phyloP scores from a whole-genome alignment of 1,140 invertebrate species.

The Sycophaga agraensis region DNA sequence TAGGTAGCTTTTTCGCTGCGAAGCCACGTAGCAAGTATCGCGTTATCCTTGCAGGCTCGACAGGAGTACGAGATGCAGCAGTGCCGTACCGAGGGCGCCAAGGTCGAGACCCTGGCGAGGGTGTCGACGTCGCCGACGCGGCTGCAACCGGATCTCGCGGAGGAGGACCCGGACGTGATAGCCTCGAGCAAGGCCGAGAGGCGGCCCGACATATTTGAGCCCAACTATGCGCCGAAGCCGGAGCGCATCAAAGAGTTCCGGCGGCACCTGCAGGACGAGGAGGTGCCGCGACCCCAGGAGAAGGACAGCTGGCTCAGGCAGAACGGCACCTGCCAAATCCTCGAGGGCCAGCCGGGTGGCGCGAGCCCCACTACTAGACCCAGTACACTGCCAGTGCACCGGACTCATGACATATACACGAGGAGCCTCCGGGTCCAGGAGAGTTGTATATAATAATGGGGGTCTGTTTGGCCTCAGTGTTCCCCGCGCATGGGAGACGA shows the following conservation, averaged over 20 bases:
- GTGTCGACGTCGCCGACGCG: background rate
- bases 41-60: background rate
- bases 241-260: slow-evolving; percentile 38
- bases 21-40: background rate
- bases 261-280: slow-evolving; percentile 3
- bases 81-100: too few species aligned
- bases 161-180: slow-evolving; percentile 47
- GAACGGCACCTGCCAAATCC: slow-evolving; percentile 9
- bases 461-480: too few species aligned
- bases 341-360: slow-evolving; percentile 12
- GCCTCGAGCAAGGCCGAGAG: slow-evolving; percentile 38
- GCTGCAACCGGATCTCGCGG: background rate
- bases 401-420: slow-evolving; percentile 48
- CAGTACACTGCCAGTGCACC: slow-evolving; percentile 45
- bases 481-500: too few species aligned
- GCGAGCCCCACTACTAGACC: slow-evolving; percentile 33
- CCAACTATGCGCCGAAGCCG: slow-evolving; percentile 35
- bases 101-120: background rate
- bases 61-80: slow-evolving; percentile 21
- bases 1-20: background rate
- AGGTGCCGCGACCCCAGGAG: slow-evolving; percentile 17
- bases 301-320: slow-evolving; percentile 36
- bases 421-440: slow-evolving; percentile 49
- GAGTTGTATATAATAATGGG: slow-evolving; percentile 53
- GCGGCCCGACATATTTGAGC: slow-evolving; percentile 41